These are phyloP conservation scores for Porites divaricata DNA, from an alignment of 92 coral and sea anemone genomes.

Conservation along the genomic window DNA sequence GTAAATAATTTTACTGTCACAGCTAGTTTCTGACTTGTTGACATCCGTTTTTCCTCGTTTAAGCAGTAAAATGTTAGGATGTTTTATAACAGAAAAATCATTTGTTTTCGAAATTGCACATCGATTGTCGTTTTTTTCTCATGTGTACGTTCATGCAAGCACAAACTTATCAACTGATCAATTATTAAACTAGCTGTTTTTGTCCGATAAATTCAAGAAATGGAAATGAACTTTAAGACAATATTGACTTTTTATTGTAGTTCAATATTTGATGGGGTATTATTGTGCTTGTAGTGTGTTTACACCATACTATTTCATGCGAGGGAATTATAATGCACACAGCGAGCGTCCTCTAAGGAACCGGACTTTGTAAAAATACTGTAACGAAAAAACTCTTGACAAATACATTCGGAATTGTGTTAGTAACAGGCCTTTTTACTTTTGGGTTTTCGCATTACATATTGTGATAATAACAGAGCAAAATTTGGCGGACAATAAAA, in stretches of 20 bases:
- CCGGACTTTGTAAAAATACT: conserved; percentile 13
- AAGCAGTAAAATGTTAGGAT: not conserved
- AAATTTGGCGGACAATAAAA: not conserved
- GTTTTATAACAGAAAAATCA: too few relatives aligned
- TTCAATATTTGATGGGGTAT: conserved; percentile 7
- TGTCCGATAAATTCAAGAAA: too few relatives aligned
- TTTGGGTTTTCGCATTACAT: conserved; percentile 11
- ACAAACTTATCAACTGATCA: conserved; percentile 5
- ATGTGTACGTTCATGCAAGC: conserved; percentile 22
- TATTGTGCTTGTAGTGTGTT: not conserved
- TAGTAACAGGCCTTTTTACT: conserved; percentile 30
- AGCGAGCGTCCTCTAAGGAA: conserved; percentile 4
- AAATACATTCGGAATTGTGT: conserved; percentile 13
- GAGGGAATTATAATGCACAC: conserved; percentile 23
- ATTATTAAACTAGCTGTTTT: not conserved
- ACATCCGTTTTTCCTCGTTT: conserved; percentile 1
- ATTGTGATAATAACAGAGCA: not conserved
- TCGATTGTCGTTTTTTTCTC: conserved; percentile 6
- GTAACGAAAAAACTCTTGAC: not conserved
- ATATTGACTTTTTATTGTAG: not conserved
- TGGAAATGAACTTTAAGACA: conserved; percentile 10
- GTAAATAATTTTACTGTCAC: conserved; percentile 3
- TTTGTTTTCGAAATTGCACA: too few relatives aligned
- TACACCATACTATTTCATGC: conserved; percentile 26
- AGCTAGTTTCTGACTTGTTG: conserved; percentile 12